Conservation (phyloP, 2,113 vertebrate species). For the Pygoscelis antarcticus region DNA sequence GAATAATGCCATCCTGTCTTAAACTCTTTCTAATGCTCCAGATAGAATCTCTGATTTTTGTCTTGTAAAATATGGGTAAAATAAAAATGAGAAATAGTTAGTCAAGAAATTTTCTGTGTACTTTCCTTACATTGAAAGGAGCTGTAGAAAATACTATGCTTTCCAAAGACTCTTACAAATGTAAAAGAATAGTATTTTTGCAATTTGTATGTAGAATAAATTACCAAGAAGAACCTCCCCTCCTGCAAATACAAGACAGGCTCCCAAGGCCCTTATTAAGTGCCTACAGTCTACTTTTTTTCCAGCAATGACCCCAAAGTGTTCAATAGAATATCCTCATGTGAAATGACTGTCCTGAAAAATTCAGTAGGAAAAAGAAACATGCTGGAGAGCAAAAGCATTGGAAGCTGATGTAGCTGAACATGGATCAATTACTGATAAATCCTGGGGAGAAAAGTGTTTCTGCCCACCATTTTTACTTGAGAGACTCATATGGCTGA, state of each 20-base stretch:
- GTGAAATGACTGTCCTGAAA: neutral
- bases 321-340: neutral
- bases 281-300: neutral
- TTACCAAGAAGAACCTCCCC: neutral
- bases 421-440: neutral
- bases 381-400: accelerated
- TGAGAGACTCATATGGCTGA: neutral
- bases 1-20: neutral
- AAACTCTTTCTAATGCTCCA: neutral
- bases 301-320: neutral
- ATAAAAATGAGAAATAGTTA: neutral
- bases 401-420: neutral
- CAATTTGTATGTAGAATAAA: neutral
- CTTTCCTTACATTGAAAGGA: neutral
- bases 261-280: neutral
- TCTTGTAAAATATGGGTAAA: neutral
- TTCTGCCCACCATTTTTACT: neutral
- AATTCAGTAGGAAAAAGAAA: neutral
- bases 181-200: neutral
- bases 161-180: neutral
- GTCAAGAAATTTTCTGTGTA: neutral
- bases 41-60: neutral
- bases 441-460: neutral
- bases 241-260: neutral
- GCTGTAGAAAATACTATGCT: neutral